Conservation (phyloP, 2,888 invertebrate species). For the Camptogramma bilineatum region DNA sequence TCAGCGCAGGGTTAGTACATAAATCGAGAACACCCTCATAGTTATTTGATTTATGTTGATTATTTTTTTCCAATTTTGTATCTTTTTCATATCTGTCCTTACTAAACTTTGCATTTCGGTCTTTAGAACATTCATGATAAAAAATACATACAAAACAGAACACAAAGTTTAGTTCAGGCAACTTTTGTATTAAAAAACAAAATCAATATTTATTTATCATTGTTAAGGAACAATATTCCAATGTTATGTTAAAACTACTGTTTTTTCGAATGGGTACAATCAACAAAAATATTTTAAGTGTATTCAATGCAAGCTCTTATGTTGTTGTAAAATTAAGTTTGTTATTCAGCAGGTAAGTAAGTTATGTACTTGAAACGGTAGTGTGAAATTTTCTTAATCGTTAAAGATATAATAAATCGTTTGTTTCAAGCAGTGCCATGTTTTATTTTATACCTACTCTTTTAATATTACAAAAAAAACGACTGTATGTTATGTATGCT, state of each 20-base stretch:
- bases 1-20: conserved; percentile 17
- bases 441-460: conserved; percentile 40
- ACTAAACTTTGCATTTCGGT: neutral
- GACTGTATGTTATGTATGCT: neutral
- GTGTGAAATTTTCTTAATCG: conserved; percentile 59
- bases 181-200: neutral
- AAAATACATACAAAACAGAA: neutral
- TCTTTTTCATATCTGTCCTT: conserved; percentile 1
- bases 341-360: conserved; percentile 36
- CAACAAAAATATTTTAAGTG: conserved; percentile 36
- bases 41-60: conserved; percentile 17
- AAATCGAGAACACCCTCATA: neutral
- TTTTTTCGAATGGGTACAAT: conserved; percentile 42
- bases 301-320: conserved; percentile 52
- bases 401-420: conserved; percentile 68
- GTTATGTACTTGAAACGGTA: conserved; percentile 51
- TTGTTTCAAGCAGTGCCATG: conserved; percentile 62
- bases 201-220: conserved; percentile 4
- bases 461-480: neutral
- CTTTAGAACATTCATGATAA: neutral
- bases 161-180: neutral
- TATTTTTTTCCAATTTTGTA: conserved; percentile 21
- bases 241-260: conserved; percentile 31
- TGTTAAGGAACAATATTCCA: conserved; percentile 7
- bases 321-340: conserved; percentile 44